Evolutionary conservation across 1,140 invertebrate genomes (phyloP).

Genomic region (Drosophila triauraria): DNA sequence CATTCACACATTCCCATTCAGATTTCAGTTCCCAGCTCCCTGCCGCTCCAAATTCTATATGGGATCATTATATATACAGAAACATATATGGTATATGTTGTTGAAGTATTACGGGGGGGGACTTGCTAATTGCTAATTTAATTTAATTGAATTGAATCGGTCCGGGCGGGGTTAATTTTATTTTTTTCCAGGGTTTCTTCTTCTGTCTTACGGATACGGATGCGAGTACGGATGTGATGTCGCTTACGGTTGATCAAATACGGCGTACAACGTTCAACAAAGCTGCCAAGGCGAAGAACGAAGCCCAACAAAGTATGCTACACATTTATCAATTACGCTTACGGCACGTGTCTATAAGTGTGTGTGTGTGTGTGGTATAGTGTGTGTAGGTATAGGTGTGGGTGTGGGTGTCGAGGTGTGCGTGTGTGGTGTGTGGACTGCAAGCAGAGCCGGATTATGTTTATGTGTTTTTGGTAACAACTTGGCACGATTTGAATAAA

Average conservation of each 20-base stretch:
- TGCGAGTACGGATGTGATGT: slow-evolving; percentile 46
- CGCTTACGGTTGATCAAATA: slow-evolving; percentile 47
- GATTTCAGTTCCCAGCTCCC: slow-evolving; percentile 24
- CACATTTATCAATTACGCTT: slow-evolving; percentile 63
- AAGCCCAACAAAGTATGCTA: slow-evolving; percentile 81
- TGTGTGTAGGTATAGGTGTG: slow-evolving; percentile 6
- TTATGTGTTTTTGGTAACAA: slow-evolving; percentile 52
- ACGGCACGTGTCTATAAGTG: slow-evolving; percentile 43
- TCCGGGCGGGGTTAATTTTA: neutral
- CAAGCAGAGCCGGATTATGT: slow-evolving; percentile 56
- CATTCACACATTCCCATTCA: slow-evolving; percentile 29
- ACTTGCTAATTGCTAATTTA: slow-evolving; percentile 51
- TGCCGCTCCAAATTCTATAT: neutral
- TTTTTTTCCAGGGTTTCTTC: neutral
- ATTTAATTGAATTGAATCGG: slow-evolving; percentile 44
- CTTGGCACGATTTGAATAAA: slow-evolving; percentile 54
- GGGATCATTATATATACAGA: neutral
- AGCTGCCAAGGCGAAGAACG: slow-evolving; percentile 58
- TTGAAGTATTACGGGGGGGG: neutral
- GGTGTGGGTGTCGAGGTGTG: neutral
- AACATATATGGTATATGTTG: neutral
- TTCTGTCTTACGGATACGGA: slow-evolving; percentile 21
- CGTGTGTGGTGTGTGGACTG: slow-evolving; percentile 34
- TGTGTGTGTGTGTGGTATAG: slow-evolving; percentile 13
- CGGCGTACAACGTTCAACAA: slow-evolving; percentile 50